Evolutionary conservation across 2,888 invertebrate genomes (phyloP), one percentile per base, ranked within the genome.

Genomic region (Drosophila subquinaria): DNA sequence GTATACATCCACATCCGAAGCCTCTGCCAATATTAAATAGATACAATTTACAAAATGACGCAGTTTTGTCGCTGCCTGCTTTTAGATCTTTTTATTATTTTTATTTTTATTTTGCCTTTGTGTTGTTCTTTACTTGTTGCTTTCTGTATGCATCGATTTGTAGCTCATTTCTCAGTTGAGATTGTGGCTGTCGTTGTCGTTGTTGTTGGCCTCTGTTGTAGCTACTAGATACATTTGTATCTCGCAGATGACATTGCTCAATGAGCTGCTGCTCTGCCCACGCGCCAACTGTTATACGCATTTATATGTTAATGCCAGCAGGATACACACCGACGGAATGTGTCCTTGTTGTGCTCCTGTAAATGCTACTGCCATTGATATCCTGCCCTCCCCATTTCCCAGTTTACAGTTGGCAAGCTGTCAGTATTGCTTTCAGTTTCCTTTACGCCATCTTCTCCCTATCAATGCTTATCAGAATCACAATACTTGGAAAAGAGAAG

Each of bases 291-390:
- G 76, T 74, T 84, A 72, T 84, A 80, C 85, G 68, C 78, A 84
- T 84, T 82, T 84, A 80, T 83, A 84, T 84, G 84, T 59, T 81
- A 87, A 81, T 87, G 69, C 42, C 56, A 68, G 47, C 65, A 56
- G 77, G 59, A 74, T 56, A 64, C 63, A 66, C 55, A 73, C 52
- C 43, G 9, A 38, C 23, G 38, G 36, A 15, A 27, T 11, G 38
- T 56, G 55, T 72, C 62, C 68, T 62, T 76, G 62, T 35, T 13
- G 51, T 38, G 27, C 13, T 51, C 35, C 43, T 35, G 35, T 64
- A 17, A 43, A 23, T 20, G n/a, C 38, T 52, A n/a, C 38, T 47
- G 42, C n/a, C 27, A 33, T 10, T 56, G 51, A 55, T 55, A 55
- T 35, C 50, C 11, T 35, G 4, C 47, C n/a, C 15, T 35, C 4